These are phyloP conservation scores for Cyrtorhinus lividipennis DNA, from an alignment of 1,140 invertebrate species.

Conservation along the genomic window DNA sequence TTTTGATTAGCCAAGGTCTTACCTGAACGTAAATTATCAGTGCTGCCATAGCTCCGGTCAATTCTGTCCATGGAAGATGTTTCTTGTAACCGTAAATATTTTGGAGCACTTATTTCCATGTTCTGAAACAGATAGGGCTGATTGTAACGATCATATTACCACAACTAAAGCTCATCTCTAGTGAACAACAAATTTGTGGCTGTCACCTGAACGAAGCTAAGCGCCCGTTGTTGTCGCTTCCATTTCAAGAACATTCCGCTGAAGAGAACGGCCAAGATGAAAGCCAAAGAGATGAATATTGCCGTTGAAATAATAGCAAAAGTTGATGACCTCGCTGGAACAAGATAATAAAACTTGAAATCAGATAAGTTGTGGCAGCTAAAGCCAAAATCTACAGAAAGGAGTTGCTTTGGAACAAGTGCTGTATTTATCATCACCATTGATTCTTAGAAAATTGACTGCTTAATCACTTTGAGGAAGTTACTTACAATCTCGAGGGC, in stretches of 20 bases:
- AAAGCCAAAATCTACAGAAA: too few species aligned
- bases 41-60: slow-evolving; percentile 1
- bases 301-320: neutral
- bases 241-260: slow-evolving; percentile 13
- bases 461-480: too few species aligned
- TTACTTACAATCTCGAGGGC: neutral
- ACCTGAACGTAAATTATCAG: slow-evolving; percentile 11
- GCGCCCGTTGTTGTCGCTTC: slow-evolving; percentile 5
- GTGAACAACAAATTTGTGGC: neutral
- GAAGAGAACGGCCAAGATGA: neutral
- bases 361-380: neutral
- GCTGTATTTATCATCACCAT: too few species aligned
- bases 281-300: neutral
- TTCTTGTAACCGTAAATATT: slow-evolving; percentile 8
- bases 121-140: too few species aligned
- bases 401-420: too few species aligned
- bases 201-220: slow-evolving; percentile 9
- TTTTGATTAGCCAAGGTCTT: too few species aligned
- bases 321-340: neutral
- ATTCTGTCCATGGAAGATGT: neutral
- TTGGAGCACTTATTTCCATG: slow-evolving; percentile 6
- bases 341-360: neutral
- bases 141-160: too few species aligned
- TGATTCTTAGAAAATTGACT: too few species aligned
- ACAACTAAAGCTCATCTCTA: neutral